These are phyloP conservation scores for Coelinius sp. DNA, from an alignment of 2,888 invertebrate genomes.

Conservation along the genomic window DNA sequence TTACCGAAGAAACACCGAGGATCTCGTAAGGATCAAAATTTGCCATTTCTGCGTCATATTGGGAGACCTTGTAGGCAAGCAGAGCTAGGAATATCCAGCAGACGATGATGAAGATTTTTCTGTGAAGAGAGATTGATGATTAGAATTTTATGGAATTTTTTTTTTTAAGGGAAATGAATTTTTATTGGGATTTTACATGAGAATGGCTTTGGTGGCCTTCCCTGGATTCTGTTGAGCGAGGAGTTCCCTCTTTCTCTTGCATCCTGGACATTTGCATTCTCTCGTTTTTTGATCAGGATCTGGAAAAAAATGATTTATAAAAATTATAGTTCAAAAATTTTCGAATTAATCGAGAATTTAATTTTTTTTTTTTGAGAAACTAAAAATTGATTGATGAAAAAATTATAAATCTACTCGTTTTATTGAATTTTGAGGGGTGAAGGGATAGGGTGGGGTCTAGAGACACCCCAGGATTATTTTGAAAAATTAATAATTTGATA, in stretches of 20 bases:
- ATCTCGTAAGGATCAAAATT: conserved; percentile 99
- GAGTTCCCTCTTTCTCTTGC: conserved; percentile 86
- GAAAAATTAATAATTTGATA: no score
- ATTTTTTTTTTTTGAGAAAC: no score
- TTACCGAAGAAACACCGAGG: conserved; percentile 86
- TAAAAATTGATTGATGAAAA: no score
- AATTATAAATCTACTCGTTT: no score
- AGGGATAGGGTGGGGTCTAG: no score
- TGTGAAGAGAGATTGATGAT: conserved; percentile 63
- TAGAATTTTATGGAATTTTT: conserved; percentile 12
- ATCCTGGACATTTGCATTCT: conserved; percentile 91
- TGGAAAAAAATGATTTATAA: conserved; percentile 70
- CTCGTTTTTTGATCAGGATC: conserved; percentile 84
- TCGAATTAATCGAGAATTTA: no score
- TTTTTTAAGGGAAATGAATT: conserved; percentile 7
- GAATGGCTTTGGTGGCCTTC: conserved; percentile 84
- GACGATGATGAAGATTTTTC: conserved; percentile 82
- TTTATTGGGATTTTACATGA: conserved; percentile 72
- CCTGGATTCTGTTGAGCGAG: conserved; percentile 91
- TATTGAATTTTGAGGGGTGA: no score
- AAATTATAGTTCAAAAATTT: no score
- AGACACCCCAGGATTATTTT: no score
- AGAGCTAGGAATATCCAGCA: conserved; percentile 89
- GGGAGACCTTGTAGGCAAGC: conserved; percentile 92
- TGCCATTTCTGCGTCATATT: conserved; percentile 98